Conservation (phyloP, 2,797 vertebrate species). For the Poeciliopsis turneri region DNA sequence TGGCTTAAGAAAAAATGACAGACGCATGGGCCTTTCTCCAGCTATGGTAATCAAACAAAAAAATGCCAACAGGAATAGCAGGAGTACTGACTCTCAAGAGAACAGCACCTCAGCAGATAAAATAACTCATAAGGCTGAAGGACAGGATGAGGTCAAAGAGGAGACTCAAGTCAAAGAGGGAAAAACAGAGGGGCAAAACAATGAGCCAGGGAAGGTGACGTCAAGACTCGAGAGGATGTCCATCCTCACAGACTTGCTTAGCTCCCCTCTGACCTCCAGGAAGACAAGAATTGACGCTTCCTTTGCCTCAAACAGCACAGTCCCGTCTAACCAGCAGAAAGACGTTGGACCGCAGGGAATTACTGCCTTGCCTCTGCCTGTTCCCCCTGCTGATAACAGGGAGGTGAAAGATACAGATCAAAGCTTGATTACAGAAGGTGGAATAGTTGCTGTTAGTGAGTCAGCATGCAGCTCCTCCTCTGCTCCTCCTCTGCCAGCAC, state of each 20-base stretch:
- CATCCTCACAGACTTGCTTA: conserved; percentile 88
- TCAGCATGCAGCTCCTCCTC: conserved; percentile 57
- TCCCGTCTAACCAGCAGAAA: conserved; percentile 34
- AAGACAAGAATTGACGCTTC: conserved; percentile 54
- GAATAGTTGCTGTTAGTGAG: conserved; percentile 44
- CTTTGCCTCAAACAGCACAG: conserved; percentile 25
- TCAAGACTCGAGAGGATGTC: conserved; percentile 90
- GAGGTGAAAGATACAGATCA: conserved; percentile 33
- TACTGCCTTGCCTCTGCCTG: conserved; percentile 41
- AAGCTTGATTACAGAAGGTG: conserved; percentile 26
- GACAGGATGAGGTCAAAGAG: conserved; percentile 62
- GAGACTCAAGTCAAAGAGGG: conserved; percentile 42
- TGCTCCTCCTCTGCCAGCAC: conserved; percentile 61
- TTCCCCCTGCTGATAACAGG: conserved; percentile 29
- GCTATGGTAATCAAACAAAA: conserved; percentile 86
- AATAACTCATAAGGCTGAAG: conserved; percentile 62
- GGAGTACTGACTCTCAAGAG: conserved; percentile 53
- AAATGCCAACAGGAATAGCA: conserved; percentile 79
- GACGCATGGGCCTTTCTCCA: conserved; percentile 79
- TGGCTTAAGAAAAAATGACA: conserved; percentile 85
- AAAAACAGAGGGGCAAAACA: conserved; percentile 53
- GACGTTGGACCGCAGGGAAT: conserved; percentile 32
- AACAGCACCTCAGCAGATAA: conserved; percentile 43
- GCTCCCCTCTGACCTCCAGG: conserved; percentile 59
- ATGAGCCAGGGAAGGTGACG: conserved; percentile 77